Percentiles rank a stretch among this genome's conserved stretches.
These are phyloP conservation scores for Dryobotodes eremita DNA, from an alignment of 2,888 invertebrate species.

Conservation along the genomic window DNA sequence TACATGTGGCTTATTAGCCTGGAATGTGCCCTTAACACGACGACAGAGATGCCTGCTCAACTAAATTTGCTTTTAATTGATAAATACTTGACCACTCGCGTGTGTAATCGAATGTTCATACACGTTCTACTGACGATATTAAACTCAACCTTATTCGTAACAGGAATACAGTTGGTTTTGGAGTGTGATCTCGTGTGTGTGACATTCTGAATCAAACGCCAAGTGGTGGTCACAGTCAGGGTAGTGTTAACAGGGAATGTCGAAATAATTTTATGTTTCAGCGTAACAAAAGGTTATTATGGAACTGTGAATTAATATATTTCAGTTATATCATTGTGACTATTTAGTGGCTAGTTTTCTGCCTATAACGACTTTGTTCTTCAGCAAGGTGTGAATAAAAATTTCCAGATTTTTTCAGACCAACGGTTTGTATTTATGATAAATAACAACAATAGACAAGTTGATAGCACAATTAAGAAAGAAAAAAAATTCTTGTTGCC, in stretches of 20 bases:
- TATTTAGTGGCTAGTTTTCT: too few relatives aligned
- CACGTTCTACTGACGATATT: slow-evolving; percentile 61
- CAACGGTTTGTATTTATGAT: too few relatives aligned
- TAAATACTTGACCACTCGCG: slow-evolving; percentile 88
- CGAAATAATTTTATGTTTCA: slow-evolving; percentile 68
- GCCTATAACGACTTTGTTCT: not conserved
- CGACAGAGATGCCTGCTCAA: slow-evolving; percentile 83
- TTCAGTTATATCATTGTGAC: not conserved
- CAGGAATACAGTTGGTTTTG: slow-evolving; percentile 55
- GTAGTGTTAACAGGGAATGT: slow-evolving; percentile 69
- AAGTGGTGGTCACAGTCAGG: slow-evolving; percentile 59
- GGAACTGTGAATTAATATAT: not conserved
- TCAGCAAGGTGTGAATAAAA: too few relatives aligned
- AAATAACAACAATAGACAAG: not conserved
- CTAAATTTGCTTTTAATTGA: slow-evolving; percentile 88
- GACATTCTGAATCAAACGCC: slow-evolving; percentile 45
- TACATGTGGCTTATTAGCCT: slow-evolving; percentile 73
- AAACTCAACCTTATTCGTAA: slow-evolving; percentile 47
- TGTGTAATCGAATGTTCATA: slow-evolving; percentile 89
- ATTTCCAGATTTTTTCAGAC: too few relatives aligned
- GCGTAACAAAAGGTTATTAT: slow-evolving; percentile 18
- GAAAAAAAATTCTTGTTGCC: too few relatives aligned
- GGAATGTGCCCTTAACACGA: slow-evolving; percentile 79
- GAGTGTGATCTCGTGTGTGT: slow-evolving; percentile 1
- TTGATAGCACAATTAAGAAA: too few relatives aligned